phyloP scores from a whole-genome alignment of 2,888 invertebrate species.

The Thymelicus acteon region DNA sequence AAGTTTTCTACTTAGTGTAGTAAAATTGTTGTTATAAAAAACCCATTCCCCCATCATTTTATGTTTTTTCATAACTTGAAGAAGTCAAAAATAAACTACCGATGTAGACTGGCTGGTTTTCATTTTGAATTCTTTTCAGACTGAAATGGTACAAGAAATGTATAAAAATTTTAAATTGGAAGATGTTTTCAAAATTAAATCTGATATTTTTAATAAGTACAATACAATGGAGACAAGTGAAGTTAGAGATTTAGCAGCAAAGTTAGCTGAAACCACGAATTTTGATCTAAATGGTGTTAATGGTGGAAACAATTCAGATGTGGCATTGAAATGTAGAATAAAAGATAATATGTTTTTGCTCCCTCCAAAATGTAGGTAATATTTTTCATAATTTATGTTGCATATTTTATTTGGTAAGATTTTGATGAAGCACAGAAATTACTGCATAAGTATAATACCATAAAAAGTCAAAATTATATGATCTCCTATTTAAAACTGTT shows the following conservation, averaged over 20 bases:
- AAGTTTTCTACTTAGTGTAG: too few species aligned
- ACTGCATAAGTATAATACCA: too few species aligned
- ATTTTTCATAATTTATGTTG: neutral
- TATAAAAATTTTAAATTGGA: slow-evolving; percentile 53
- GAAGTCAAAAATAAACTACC: too few species aligned
- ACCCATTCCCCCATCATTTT: too few species aligned
- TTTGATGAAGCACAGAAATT: too few species aligned
- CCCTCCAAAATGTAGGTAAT: slow-evolving; percentile 87
- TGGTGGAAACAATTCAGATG: slow-evolving; percentile 85
- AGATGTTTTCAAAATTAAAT: slow-evolving; percentile 50
- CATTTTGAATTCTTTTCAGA: slow-evolving; percentile 53
- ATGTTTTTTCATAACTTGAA: too few species aligned
- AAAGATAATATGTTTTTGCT: slow-evolving; percentile 84
- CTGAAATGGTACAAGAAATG: slow-evolving; percentile 53
- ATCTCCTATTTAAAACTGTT: too few species aligned
- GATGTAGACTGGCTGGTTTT: too few species aligned
- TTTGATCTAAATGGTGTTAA: slow-evolving; percentile 58
- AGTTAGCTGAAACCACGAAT: slow-evolving; percentile 60
- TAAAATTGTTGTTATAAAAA: too few species aligned
- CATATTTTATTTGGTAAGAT: too few species aligned
- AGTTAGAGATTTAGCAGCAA: slow-evolving; percentile 59
- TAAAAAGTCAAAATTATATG: too few species aligned
- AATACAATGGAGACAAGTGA: slow-evolving; percentile 61
- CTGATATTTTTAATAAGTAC: slow-evolving; percentile 46
- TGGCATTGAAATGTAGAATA: slow-evolving; percentile 77